A percentile compares a stretch with the other conserved stretches of the same genome.
phyloP scores from a whole-genome alignment of 2,797 vertebrate species.

The Chromis chromis region DNA sequence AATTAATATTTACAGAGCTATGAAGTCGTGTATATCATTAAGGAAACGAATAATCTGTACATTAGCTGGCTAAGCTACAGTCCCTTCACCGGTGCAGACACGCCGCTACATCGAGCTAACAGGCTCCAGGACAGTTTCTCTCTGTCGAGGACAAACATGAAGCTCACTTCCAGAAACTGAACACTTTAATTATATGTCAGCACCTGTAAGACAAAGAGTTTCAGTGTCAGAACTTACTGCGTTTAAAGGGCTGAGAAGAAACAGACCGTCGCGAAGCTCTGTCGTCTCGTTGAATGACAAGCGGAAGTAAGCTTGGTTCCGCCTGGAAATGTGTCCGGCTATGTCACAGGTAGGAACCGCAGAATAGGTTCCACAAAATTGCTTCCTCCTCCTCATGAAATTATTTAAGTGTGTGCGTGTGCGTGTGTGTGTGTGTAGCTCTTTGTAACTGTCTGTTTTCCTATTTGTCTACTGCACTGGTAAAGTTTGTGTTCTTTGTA shows the following conservation, averaged over 20 bases:
- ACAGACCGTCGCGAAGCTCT: too few relatives aligned
- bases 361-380: neutral
- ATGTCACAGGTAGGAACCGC: neutral
- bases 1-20: neutral
- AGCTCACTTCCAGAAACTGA: rapidly evolving
- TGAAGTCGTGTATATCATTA: neutral
- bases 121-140: too few relatives aligned
- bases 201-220: rapidly evolving
- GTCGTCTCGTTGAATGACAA: constrained; percentile 37
- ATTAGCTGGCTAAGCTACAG: constrained; percentile 16
- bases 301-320: constrained; percentile 33
- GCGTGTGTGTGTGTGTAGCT: too few relatives aligned
- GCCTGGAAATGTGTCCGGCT: constrained; percentile 50
- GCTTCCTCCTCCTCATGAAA: too few relatives aligned
- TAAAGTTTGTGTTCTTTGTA: too few relatives aligned
- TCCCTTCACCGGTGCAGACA: neutral
- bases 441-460: too few relatives aligned
- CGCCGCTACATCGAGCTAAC: neutral
- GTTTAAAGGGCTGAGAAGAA: neutral
- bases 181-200: rapidly evolving
- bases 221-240: neutral
- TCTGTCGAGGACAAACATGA: neutral
- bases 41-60: neutral
- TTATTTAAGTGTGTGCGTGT: too few relatives aligned
- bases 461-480: too few relatives aligned